Percentiles rank a stretch among this genome's conserved stretches.
Conservation (phyloP, 2,888 invertebrate species). For the Quadroppia sp. region DNA sequence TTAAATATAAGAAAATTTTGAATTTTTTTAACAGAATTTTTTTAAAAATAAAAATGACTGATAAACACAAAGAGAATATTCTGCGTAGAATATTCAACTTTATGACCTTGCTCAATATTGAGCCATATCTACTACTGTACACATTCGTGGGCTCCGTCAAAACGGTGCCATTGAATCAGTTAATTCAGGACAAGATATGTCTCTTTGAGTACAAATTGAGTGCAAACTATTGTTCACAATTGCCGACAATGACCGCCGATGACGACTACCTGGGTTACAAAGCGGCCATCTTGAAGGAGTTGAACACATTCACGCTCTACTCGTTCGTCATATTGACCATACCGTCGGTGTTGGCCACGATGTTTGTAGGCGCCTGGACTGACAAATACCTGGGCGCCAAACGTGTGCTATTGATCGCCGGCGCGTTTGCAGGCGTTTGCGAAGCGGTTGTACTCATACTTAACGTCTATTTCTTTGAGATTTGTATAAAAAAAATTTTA, state of each 20-base stretch:
- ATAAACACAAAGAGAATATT: too few species aligned
- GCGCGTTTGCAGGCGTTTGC: neutral
- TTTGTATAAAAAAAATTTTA: too few species aligned
- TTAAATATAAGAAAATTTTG: too few species aligned
- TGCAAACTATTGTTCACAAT: slow-evolving; percentile 6
- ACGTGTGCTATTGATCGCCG: neutral
- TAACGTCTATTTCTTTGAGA: slow-evolving; percentile 5
- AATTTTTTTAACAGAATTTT: too few species aligned
- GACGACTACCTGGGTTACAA: slow-evolving; percentile 21
- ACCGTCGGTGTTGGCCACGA: neutral
- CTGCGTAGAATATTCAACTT: neutral
- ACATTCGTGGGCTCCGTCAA: neutral
- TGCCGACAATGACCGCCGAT: slow-evolving; percentile 27
- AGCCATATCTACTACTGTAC: neutral
- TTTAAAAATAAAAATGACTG: too few species aligned
- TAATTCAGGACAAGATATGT: slow-evolving; percentile 38
- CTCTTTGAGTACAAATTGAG: slow-evolving; percentile 1
- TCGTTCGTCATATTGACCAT: neutral
- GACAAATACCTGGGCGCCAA: slow-evolving; percentile 38
- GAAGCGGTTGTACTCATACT: neutral
- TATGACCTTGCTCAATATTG: neutral
- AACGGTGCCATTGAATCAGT: slow-evolving; percentile 3
- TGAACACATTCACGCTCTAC: slow-evolving; percentile 12
- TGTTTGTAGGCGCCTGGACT: slow-evolving; percentile 33
- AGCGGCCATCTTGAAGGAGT: slow-evolving; percentile 7